Evolutionary conservation across 2,113 vertebrate species (phyloP), one percentile per base, ranked within the genome.

Genomic region (Aplodontia rufa): DNA sequence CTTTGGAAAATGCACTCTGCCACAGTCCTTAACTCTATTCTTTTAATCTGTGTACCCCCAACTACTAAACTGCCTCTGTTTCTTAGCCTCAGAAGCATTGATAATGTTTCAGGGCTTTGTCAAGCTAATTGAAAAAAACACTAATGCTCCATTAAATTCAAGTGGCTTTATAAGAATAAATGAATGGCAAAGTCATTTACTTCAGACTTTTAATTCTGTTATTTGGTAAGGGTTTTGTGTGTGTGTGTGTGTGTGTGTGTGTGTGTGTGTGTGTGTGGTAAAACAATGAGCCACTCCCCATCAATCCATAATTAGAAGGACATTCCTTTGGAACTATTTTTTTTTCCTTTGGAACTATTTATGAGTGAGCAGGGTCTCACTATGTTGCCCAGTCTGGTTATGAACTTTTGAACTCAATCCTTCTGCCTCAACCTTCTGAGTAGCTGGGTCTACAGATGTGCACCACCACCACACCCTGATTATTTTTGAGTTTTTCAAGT

Each of bases 41-140:
- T 58, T 40, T 91, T 91, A 68, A 81, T 87, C 30, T 83, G 20
- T 14, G n/a, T 66, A 32, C 6, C 32, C 3, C 16, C 14, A 30
- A 91, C 20, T 58, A 74, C 35, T 95, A 19, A 80, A 58, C 8
- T 92, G 58, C 12, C 49, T 87, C 53, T 94, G 28, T 90, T 42
- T 91, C 49, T 76, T 83, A 81, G 11, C 51, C 20, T 76, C 47
- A 49, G 72, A 87, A 89, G 8, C 20, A 71, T 40, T 91, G 72
- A 60, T 81, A 42, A 58, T 83, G 32, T 87, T n/a, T 93, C 83
- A 92, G 35, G 47, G 51, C 45, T 94, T 96, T 97, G 55, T 37
- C 12, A 72, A 95, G 35, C 7, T 51, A 69, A n/a, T n/a, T n/a
- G n/a, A 58, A 58, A 3, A 58, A 58, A 58, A 58, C 17, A 28